Conservation (phyloP, 2,797 vertebrate species). For the Phylloscopus collybita region DNA sequence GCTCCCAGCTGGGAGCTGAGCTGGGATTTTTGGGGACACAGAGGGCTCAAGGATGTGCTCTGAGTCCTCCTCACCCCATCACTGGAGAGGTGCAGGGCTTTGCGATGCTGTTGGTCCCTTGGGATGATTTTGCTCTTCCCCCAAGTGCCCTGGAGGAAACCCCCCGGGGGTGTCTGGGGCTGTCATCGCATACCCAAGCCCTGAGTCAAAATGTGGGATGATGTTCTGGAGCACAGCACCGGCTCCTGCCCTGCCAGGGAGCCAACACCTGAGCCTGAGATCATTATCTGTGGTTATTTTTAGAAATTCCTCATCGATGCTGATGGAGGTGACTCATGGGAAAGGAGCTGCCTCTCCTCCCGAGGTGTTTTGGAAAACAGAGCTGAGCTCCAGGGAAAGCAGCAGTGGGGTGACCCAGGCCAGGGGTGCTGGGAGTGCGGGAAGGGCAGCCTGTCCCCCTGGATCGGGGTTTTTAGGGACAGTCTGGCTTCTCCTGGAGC, state of each 20-base stretch:
- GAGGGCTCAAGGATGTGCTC: not conserved
- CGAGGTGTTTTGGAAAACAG: not conserved
- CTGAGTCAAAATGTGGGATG: not conserved
- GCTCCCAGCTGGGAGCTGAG: not conserved
- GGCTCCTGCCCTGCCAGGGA: not conserved
- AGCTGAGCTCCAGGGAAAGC: not conserved
- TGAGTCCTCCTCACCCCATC: not conserved
- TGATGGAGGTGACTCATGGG: not conserved
- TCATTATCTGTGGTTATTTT: constrained; percentile 1
- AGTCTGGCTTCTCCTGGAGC: not conserved
- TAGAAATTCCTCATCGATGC: not conserved
- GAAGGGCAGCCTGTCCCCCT: no score
- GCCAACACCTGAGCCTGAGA: not conserved
- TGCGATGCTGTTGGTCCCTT: fast-evolving
- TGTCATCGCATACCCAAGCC: no score
- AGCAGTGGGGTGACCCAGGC: fast-evolving
- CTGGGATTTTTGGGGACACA: not conserved
- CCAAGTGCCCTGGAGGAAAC: no score
- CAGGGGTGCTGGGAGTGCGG: fast-evolving
- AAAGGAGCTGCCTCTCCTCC: not conserved
- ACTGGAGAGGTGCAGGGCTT: fast-evolving
- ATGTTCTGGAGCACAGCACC: fast-evolving
- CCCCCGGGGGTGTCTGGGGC: not conserved
- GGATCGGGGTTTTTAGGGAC: fast-evolving
- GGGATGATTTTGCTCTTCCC: fast-evolving